Base-by-base conservation (phyloP, 2,797 vertebrate species). In the Clarias pachynema region DNA sequence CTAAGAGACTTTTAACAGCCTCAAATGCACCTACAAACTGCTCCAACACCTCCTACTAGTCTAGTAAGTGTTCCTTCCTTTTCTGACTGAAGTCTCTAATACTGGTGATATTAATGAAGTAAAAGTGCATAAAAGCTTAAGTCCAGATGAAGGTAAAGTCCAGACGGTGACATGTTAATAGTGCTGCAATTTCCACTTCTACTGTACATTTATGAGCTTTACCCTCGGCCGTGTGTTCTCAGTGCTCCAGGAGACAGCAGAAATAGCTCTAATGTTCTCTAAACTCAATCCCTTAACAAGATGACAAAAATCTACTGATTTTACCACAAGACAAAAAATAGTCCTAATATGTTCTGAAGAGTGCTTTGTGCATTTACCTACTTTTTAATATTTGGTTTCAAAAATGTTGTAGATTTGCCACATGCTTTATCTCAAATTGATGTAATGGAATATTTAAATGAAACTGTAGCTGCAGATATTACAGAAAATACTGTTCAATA, bases 161-260 rank as follows among this genome's bases (percentile, higher is more conserved):
- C 62, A 66, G 60, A 68, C 26, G 81, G 75, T 87, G 85, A 85
- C 87, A 84, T 20, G 59, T 79, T 84, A 88, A 89, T 87, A 66
- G 77, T 18, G n/a, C 81, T 40, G 77, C 86, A 84, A 85, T 87
- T 88, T 88, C 59, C 66, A 78, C 59, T 69, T 85, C 87, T 85
- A 18, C 9, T 3, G 10, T 49, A 49, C 56, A 60, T 85, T 81
- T 78, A 60, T 37, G 31, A 82, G 88, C 73, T 70, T n/a, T 81
- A 57, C 24, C 7, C 15, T 79, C 53, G 53, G 20, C 53, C 18
- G 73, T 37, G 75, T 62, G 22, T 34, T 40, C 57, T 16, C 14
- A 8, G 7, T 31, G 74, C 53, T 75, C 40, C 1, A 24, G 8
- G 29, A 79, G 14, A 80, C 59, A 44, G 78, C 24, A 59, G 31